These are phyloP conservation scores for Falcaria lacertinaria DNA, from an alignment of 2,888 invertebrate species.

Conservation along the genomic window DNA sequence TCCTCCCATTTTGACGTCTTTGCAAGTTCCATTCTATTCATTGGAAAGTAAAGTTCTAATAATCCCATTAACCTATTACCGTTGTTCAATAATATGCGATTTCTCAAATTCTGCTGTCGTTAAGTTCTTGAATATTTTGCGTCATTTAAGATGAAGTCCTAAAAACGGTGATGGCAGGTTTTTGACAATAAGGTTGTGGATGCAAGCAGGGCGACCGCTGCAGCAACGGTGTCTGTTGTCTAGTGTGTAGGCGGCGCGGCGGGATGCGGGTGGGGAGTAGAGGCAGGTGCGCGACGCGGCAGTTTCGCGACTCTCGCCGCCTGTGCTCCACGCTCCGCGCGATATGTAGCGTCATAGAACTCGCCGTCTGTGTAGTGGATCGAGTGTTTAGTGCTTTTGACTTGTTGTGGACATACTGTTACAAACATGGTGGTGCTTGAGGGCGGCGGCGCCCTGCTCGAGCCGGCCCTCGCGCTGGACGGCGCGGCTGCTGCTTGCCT, in stretches of 20 bases:
- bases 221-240: slow-evolving; percentile 72
- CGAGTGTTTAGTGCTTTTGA: slow-evolving; percentile 43
- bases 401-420: slow-evolving; percentile 40
- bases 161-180: background rate
- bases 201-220: slow-evolving; percentile 69
- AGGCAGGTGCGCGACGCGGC: slow-evolving; percentile 60
- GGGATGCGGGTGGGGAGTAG: slow-evolving; percentile 43
- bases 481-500: slow-evolving; percentile 84
- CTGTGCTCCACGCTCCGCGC: slow-evolving; percentile 51
- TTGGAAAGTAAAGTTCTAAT: too few relatives aligned
- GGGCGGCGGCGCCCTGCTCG: slow-evolving; percentile 71
- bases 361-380: slow-evolving; percentile 50
- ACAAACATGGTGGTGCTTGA: slow-evolving; percentile 73
- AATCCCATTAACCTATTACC: too few relatives aligned
- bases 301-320: slow-evolving; percentile 71
- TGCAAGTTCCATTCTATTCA: slow-evolving; percentile 29
- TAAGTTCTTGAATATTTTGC: background rate
- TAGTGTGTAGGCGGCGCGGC: slow-evolving; percentile 54
- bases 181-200: slow-evolving; percentile 40
- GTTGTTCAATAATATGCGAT: too few relatives aligned
- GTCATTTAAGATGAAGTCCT: background rate
- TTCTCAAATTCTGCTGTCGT: too few relatives aligned
- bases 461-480: slow-evolving; percentile 85
- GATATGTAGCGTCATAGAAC: slow-evolving; percentile 59
- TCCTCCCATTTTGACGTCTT: slow-evolving; percentile 8